These are phyloP conservation scores for Diglossa cyanea DNA, from an alignment of 2,797 vertebrate genomes.

Conservation along the genomic window DNA sequence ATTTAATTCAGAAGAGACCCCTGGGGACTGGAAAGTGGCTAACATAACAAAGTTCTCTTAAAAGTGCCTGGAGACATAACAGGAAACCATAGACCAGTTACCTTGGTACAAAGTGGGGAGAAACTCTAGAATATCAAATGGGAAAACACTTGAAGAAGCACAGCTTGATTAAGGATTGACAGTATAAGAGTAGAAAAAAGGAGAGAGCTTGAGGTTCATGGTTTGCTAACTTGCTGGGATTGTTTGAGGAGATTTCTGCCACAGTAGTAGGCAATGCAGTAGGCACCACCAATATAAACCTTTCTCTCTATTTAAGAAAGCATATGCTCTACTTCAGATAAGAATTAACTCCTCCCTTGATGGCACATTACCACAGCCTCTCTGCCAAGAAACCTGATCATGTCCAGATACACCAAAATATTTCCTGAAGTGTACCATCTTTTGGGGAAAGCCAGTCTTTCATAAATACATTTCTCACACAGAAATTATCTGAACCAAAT, in stretches of 20 bases:
- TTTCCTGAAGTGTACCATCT: not conserved
- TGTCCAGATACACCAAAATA: not conserved
- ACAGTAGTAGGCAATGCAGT: not conserved
- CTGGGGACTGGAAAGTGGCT: conserved; percentile 58
- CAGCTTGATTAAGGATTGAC: conserved; percentile 68
- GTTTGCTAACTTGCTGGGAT: conserved; percentile 20
- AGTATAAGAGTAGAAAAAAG: not conserved
- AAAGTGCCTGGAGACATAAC: conserved; percentile 65
- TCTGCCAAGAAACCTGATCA: not conserved
- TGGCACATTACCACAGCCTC: not conserved
- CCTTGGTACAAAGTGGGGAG: conserved; percentile 46
- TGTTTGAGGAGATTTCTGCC: conserved; percentile 19
- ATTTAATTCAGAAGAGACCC: conserved; percentile 66
- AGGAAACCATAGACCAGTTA: conserved; percentile 60
- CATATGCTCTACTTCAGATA: not conserved
- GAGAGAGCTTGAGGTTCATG: not conserved
- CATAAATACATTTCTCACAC: not conserved
- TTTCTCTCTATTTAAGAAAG: not conserved
- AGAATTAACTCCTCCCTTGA: not conserved
- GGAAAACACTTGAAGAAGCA: conserved; percentile 59
- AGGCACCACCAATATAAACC: not conserved
- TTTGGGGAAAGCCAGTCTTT: not conserved
- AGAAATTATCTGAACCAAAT: not conserved
- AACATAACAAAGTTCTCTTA: conserved; percentile 57
- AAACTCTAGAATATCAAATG: conserved; percentile 62